phyloP scores from a whole-genome alignment of 2,888 invertebrate species.

The Rhingia rostrata region DNA sequence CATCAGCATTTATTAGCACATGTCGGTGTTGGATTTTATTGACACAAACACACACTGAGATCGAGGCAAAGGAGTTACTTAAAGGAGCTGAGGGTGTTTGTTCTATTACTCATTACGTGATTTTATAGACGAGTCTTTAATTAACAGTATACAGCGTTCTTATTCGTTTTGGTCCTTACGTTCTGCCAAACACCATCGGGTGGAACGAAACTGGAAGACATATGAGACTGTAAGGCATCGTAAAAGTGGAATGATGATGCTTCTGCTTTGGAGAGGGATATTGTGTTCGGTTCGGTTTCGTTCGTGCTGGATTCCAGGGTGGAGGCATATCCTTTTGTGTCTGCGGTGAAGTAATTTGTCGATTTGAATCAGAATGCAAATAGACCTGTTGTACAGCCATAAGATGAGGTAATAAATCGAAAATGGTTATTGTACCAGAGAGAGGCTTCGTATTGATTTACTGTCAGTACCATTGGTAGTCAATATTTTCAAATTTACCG shows the following conservation, averaged over 20 bases:
- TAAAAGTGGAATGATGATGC: constrained; percentile 58
- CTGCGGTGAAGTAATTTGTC: constrained; percentile 41
- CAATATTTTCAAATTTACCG: constrained; percentile 26
- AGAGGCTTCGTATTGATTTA: constrained; percentile 28
- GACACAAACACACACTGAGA: constrained; percentile 3
- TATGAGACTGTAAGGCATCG: constrained; percentile 60
- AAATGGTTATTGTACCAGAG: constrained; percentile 38
- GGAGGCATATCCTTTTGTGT: constrained; percentile 19
- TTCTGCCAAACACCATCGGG: constrained; percentile 7
- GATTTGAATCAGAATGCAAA: constrained; percentile 70
- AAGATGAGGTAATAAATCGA: constrained; percentile 69
- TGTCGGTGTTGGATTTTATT: constrained; percentile 56
- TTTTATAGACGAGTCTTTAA: constrained; percentile 70
- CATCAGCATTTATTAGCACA: constrained; percentile 43
- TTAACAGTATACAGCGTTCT: constrained; percentile 55
- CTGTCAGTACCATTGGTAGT: constrained; percentile 5
- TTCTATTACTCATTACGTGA: constrained; percentile 71
- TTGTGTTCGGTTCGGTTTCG: background rate
- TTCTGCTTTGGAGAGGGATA: background rate
- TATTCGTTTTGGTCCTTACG: constrained; percentile 6
- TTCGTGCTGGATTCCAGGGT: background rate
- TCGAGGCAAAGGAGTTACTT: background rate
- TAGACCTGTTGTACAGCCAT: constrained; percentile 64
- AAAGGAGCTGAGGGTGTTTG: constrained; percentile 8
- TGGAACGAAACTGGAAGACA: constrained; percentile 36